Conservation (phyloP, 2,888 invertebrate genomes). For the Brenthis ino region DNA sequence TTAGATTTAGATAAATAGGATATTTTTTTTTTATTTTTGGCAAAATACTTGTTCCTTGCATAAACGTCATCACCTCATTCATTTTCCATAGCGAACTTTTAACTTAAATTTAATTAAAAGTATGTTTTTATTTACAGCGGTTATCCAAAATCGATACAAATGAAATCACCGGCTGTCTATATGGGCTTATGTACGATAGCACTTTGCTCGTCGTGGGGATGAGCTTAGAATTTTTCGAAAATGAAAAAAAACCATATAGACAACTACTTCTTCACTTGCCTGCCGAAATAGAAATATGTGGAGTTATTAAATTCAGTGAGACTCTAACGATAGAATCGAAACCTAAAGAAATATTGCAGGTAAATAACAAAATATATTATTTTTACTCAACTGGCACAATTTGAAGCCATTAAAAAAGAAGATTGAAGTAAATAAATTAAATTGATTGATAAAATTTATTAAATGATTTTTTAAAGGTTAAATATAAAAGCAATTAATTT, state of each 20-base stretch:
- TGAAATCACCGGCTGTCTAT: constrained; percentile 86
- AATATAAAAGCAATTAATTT: not conserved
- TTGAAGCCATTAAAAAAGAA: not conserved
- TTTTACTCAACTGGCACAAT: not conserved
- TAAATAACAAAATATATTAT: constrained; percentile 41
- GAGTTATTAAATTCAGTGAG: constrained; percentile 86
- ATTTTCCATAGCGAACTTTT: not conserved
- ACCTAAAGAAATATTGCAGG: constrained; percentile 83
- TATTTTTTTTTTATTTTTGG: constrained; percentile 19
- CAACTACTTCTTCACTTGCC: constrained; percentile 86
- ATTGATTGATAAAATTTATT: not conserved
- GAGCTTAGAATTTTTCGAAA: constrained; percentile 84
- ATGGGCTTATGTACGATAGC: constrained; percentile 88
- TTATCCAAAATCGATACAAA: constrained; percentile 84
- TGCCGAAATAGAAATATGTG: constrained; percentile 89
- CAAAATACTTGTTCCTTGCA: constrained; percentile 29
- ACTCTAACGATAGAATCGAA: constrained; percentile 83
- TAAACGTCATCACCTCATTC: constrained; percentile 57
- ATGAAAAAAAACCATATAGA: constrained; percentile 75
- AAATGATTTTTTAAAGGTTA: not conserved
- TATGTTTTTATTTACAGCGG: constrained; percentile 76
- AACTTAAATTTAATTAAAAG: not conserved
- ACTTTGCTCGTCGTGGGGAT: constrained; percentile 86
- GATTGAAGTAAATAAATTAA: not conserved
- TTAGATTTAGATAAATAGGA: not conserved